A percentile compares a stretch with the other conserved stretches of the same genome.
phyloP scores from a whole-genome alignment of 2,888 invertebrate species.

The Lingula anatina region DNA sequence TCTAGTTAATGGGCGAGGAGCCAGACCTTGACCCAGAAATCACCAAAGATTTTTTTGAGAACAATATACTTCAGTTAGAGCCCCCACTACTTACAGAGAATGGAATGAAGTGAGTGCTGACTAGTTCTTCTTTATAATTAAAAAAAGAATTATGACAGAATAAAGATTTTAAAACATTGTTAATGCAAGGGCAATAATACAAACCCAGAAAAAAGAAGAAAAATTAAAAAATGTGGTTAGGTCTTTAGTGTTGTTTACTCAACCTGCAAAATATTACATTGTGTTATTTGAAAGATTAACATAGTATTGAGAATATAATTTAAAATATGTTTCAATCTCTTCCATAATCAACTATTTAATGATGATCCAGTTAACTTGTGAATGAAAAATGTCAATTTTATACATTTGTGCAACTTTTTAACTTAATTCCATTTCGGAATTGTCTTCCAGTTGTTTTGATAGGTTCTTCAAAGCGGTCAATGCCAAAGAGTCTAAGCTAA shows the following conservation, averaged over 20 bases:
- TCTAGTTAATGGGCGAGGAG: conserved; percentile 64
- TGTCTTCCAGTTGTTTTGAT: conserved; percentile 59
- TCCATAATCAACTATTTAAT: too few relatives aligned
- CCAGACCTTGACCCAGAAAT: conserved; percentile 95
- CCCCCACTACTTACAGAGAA: conserved; percentile 87
- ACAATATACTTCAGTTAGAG: conserved; percentile 86
- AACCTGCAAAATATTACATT: too few relatives aligned
- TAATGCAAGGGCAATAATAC: neutral
- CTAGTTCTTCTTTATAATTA: too few relatives aligned
- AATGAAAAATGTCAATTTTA: too few relatives aligned
- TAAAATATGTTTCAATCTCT: too few relatives aligned
- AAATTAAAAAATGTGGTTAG: neutral
- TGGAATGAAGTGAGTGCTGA: conserved; percentile 83
- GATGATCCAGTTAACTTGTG: too few relatives aligned
- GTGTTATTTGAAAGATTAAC: too few relatives aligned
- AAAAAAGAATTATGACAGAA: neutral
- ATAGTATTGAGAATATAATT: too few relatives aligned
- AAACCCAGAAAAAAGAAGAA: neutral
- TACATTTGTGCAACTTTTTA: too few relatives aligned
- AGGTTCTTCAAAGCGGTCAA: conserved; percentile 93
- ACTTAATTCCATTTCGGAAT: too few relatives aligned
- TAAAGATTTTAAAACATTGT: neutral
- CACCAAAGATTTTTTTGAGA: conserved; percentile 91
- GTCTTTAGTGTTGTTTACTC: too few relatives aligned
- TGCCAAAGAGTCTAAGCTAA: conserved; percentile 87